These are phyloP conservation scores for Tupaia chinensis DNA, from an alignment of 2,113 vertebrate species.

Conservation along the genomic window DNA sequence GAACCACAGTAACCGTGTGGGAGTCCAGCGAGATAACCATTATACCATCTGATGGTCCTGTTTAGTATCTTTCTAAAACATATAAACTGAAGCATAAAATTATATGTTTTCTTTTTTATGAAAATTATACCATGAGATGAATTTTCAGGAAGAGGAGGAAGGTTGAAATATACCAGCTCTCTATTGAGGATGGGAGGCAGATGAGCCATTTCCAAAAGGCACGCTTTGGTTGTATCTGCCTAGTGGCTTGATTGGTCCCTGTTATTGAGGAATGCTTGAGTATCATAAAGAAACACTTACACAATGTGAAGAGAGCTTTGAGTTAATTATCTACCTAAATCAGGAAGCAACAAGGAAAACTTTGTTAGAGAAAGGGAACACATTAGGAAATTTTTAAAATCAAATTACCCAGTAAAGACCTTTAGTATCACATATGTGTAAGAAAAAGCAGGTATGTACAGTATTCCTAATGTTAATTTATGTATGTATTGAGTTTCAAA, in stretches of 20 bases:
- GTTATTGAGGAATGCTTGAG: background rate
- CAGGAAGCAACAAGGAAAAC: background rate
- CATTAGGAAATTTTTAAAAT: background rate
- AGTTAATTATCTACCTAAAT: constrained; percentile 16
- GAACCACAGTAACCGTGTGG: too few species aligned
- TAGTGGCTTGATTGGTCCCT: background rate
- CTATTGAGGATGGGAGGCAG: background rate
- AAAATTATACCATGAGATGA: background rate
- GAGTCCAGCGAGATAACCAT: too few species aligned
- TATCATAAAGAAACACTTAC: background rate
- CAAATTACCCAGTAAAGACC: background rate
- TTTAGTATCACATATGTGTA: background rate
- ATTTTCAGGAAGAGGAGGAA: background rate
- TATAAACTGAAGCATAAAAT: background rate
- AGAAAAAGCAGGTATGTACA: background rate
- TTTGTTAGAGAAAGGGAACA: background rate
- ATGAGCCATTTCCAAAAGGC: background rate
- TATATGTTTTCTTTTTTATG: background rate
- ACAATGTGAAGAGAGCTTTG: background rate
- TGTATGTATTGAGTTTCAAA: constrained; percentile 28
- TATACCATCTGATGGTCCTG: too few species aligned
- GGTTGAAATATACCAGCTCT: background rate
- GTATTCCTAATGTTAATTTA: constrained; percentile 6
- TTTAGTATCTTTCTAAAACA: background rate
- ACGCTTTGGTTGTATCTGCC: background rate